A percentile compares a stretch with the other conserved stretches of the same genome.
These are phyloP conservation scores for Hippocampus guttulatus DNA, from an alignment of 2,113 vertebrate genomes.

Conservation along the genomic window DNA sequence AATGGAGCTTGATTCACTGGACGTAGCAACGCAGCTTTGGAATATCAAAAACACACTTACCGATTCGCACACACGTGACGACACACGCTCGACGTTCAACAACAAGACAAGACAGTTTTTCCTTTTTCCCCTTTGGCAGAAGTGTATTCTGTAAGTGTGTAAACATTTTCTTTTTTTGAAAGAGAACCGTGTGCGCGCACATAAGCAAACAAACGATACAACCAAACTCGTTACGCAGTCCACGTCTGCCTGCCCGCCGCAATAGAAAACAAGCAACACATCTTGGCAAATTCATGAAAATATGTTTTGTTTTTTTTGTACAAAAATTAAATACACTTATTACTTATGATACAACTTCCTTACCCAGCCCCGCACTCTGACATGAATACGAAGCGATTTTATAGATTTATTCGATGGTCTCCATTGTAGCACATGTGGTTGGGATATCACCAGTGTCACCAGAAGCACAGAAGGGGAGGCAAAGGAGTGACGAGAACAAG, in stretches of 20 bases:
- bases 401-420: conserved; percentile 69
- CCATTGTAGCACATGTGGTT: conserved; percentile 77
- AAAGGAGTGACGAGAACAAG: conserved; percentile 22
- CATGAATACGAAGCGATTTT: conserved; percentile 64
- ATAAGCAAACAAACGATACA: conserved; percentile 66
- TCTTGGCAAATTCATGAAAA: conserved; percentile 85
- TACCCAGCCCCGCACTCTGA: conserved; percentile 43
- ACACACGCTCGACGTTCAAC: conserved; percentile 72
- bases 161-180: conserved; percentile 73
- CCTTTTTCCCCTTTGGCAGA: conserved; percentile 87
- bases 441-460: conserved; percentile 86
- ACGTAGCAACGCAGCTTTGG: neutral
- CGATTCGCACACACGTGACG: conserved; percentile 9
- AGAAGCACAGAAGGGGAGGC: conserved; percentile 54
- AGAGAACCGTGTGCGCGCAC: conserved; percentile 89
- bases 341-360: conserved; percentile 78
- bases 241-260: conserved; percentile 79
- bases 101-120: conserved; percentile 84
- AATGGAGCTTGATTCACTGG: neutral
- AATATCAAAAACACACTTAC: neutral
- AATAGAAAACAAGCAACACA: conserved; percentile 86
- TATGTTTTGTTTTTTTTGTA: conserved; percentile 94
- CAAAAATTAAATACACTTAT: conserved; percentile 95
- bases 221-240: conserved; percentile 63
- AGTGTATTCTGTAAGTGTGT: conserved; percentile 86